Percentiles rank a stretch among this genome's conserved stretches.
These are phyloP conservation scores for Brachionus calyciflorus DNA, from an alignment of 1,140 invertebrate species.

Conservation along the genomic window DNA sequence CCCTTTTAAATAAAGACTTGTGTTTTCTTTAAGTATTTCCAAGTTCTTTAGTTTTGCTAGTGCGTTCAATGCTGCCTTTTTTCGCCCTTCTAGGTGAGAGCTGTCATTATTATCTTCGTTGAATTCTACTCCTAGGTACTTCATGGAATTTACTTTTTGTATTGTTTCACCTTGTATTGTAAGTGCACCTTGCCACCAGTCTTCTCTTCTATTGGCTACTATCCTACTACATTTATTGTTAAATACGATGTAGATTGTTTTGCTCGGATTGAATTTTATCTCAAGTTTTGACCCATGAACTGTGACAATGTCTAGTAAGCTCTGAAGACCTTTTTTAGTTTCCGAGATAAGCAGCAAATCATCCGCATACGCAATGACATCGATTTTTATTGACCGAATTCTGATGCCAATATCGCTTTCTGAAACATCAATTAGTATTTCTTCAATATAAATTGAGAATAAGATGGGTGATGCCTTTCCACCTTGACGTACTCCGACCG, in stretches of 20 bases:
- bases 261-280: no score
- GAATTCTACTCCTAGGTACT: neutral
- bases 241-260: no score
- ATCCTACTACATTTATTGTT: no score
- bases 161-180: neutral
- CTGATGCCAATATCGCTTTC: neutral
- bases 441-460: neutral
- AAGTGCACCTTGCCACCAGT: neutral
- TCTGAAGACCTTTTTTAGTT: slow-evolving; percentile 1
- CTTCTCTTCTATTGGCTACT: neutral
- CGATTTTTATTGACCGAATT: neutral
- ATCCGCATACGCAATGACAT: neutral
- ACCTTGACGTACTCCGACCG: neutral
- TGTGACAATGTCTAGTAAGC: neutral
- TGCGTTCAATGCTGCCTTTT: neutral
- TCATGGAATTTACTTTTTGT: neutral
- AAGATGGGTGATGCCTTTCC: neutral
- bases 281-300: no score
- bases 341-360: neutral
- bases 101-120: neutral
- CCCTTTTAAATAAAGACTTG: no score
- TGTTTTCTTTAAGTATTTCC: neutral
- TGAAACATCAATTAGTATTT: neutral
- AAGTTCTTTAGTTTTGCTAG: neutral
- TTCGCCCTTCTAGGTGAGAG: neutral